Evolutionary conservation across 2,797 vertebrate genomes (phyloP).

Genomic region (Avahi laniger): DNA sequence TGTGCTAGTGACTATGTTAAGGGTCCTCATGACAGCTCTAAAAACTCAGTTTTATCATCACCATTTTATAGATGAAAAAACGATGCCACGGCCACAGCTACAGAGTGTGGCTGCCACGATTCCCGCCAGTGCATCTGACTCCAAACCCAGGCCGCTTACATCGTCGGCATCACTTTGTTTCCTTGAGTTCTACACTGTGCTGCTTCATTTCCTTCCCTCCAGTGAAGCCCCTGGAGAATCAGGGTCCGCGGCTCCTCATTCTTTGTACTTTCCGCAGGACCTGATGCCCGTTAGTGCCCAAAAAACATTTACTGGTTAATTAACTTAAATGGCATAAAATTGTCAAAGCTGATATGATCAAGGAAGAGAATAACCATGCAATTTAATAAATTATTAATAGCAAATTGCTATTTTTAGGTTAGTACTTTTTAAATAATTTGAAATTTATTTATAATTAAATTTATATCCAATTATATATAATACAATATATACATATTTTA

Average conservation of each 20-base stretch:
- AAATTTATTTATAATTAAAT: neutral
- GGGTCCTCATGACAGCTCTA: neutral
- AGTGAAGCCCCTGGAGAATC: neutral
- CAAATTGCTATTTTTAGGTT: neutral
- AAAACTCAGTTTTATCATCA: neutral
- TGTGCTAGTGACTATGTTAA: neutral
- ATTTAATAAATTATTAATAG: neutral
- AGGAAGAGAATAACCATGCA: neutral
- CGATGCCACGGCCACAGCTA: neutral
- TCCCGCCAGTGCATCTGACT: rapidly evolving
- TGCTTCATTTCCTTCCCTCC: neutral
- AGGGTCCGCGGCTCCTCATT: neutral
- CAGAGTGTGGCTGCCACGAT: neutral
- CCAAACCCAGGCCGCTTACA: rapidly evolving
- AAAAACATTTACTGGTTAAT: neutral
- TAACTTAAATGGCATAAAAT: neutral
- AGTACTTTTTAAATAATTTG: neutral
- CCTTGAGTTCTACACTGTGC: no score
- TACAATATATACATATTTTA: no score
- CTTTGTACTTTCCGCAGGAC: neutral
- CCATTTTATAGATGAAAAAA: neutral
- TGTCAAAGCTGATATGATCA: neutral
- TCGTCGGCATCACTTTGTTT: neutral
- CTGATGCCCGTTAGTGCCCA: neutral
- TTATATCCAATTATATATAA: neutral